phyloP scores from a whole-genome alignment of 2,888 invertebrate genomes.

The Mactromeris polynyma region DNA sequence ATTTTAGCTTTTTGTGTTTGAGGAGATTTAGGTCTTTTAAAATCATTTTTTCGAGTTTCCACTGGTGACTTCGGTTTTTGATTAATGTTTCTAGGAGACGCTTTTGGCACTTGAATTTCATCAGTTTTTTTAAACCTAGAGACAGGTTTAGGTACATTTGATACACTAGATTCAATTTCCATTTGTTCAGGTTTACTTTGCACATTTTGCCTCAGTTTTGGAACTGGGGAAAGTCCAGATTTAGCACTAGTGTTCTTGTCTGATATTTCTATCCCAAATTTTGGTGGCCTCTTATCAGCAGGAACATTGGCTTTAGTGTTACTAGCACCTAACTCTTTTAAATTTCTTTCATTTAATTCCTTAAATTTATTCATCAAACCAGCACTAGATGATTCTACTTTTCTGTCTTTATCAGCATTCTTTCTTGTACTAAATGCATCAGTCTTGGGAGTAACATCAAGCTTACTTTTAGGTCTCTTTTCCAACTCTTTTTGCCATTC shows the following conservation, averaged over 20 bases:
- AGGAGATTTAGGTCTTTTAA: conserved; percentile 56
- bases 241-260: background rate
- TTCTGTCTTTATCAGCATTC: conserved; percentile 3
- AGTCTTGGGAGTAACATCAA: background rate
- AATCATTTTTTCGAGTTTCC: conserved; percentile 31
- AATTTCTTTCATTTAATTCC: conserved; percentile 64
- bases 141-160: conserved; percentile 52
- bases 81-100: conserved; percentile 50
- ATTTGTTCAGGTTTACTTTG: conserved; percentile 67
- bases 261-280: background rate
- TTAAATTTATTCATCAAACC: conserved; percentile 64
- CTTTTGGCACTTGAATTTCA: conserved; percentile 15
- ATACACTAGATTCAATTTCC: conserved; percentile 71
- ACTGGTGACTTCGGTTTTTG: conserved; percentile 53
- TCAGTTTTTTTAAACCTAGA: conserved; percentile 49
- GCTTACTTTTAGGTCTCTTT: conserved; percentile 27
- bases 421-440: background rate
- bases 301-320: conserved; percentile 18
- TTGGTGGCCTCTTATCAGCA: conserved; percentile 9
- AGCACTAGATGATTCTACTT: conserved; percentile 26
- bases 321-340: conserved; percentile 35
- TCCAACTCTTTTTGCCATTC: conserved; percentile 43
- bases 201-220: conserved; percentile 67
- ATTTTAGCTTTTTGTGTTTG: conserved; percentile 53
- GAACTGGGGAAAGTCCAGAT: conserved; percentile 51